Evolutionary conservation across 2,888 invertebrate genomes (phyloP).

Genomic region (Arge pagana): DNA sequence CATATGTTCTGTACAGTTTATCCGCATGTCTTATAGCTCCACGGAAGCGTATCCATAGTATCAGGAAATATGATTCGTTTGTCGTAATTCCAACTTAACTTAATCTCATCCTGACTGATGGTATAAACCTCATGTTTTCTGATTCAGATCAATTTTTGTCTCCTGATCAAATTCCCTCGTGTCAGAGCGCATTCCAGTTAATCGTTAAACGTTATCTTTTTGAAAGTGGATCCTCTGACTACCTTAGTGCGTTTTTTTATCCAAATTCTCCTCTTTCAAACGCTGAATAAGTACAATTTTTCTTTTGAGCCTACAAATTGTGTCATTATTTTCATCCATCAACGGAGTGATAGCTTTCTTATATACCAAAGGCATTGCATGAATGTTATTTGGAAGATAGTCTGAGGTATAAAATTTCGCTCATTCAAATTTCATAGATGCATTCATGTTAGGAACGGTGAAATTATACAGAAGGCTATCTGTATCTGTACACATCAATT

Average conservation of each 20-base stretch:
- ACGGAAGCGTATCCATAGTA: conserved; percentile 13
- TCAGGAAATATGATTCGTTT: conserved; percentile 7
- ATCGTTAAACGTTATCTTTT: conserved; percentile 23
- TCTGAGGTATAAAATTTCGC: conserved; percentile 45
- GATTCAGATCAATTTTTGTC: conserved; percentile 22
- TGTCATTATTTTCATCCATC: conserved; percentile 41
- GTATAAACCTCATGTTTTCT: conserved; percentile 19
- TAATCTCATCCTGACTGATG: too few relatives aligned
- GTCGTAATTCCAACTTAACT: conserved; percentile 17
- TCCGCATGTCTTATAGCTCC: too few relatives aligned
- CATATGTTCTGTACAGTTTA: too few relatives aligned
- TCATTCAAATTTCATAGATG: conserved; percentile 31
- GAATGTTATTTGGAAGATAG: conserved; percentile 16
- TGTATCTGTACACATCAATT: conserved; percentile 42
- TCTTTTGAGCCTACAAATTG: conserved; percentile 40
- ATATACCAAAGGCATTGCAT: conserved; percentile 35
- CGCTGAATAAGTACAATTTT: conserved; percentile 40
- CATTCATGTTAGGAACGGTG: conserved; percentile 52
- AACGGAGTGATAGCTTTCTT: conserved; percentile 42
- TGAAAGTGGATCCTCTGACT: conserved; percentile 11
- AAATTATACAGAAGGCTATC: too few relatives aligned
- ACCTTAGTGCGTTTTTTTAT: conserved; percentile 19
- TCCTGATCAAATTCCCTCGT: conserved; percentile 11
- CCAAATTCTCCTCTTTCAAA: conserved; percentile 11
- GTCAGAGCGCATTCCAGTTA: conserved; percentile 15